Percentiles rank a stretch among this genome's conserved stretches.
phyloP scores from a whole-genome alignment of 2,113 vertebrate genomes.

The Caranx ignobilis region DNA sequence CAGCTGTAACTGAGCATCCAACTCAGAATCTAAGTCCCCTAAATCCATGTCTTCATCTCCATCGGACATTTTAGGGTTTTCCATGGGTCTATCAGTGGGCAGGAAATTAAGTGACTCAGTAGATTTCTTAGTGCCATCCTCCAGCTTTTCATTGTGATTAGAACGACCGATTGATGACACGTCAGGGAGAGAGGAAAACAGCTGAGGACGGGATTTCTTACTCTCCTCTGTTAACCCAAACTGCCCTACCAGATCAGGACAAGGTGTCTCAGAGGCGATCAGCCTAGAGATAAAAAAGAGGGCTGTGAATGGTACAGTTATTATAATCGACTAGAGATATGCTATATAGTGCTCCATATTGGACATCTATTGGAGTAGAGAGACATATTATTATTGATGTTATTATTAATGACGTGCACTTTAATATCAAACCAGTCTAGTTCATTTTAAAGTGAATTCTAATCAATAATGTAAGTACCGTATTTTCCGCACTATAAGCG shows the following conservation, averaged over 20 bases:
- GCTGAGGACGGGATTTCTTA: constrained; percentile 58
- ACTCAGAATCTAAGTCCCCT: constrained; percentile 63
- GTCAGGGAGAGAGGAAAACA: constrained; percentile 81
- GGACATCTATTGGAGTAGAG: too few species aligned
- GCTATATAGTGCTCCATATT: too few species aligned
- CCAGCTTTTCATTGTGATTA: constrained; percentile 20
- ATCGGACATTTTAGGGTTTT: constrained; percentile 18
- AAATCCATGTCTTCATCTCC: constrained; percentile 56
- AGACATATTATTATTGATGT: background rate
- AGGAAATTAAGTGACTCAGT: constrained; percentile 58
- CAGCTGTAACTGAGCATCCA: constrained; percentile 52
- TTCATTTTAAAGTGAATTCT: too few species aligned
- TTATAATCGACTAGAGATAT: background rate
- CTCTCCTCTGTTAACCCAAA: constrained; percentile 48
- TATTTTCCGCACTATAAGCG: too few species aligned
- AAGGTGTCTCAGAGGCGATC: constrained; percentile 41
- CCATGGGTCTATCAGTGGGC: constrained; percentile 6
- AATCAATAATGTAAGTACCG: too few species aligned
- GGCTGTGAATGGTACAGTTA: background rate
- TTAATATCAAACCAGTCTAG: background rate
- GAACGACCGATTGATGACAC: constrained; percentile 74
- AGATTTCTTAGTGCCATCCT: constrained; percentile 47
- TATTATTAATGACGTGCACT: background rate
- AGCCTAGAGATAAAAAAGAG: constrained; percentile 44
- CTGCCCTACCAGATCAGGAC: constrained; percentile 79